These are phyloP conservation scores for Xylocampa areola DNA, from an alignment of 2,888 invertebrate genomes.

Conservation along the genomic window DNA sequence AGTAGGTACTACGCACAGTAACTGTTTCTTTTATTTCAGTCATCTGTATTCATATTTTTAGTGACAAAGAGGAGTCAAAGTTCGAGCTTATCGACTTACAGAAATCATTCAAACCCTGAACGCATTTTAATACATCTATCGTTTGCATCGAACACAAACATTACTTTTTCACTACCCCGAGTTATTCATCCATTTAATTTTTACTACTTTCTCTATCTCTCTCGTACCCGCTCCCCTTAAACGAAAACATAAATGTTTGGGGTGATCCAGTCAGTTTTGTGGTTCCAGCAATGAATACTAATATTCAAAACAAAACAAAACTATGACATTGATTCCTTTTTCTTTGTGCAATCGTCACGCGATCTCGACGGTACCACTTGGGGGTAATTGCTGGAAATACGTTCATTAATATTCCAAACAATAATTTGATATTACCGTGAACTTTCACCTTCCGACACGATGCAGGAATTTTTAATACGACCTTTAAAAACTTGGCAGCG, in stretches of 20 bases:
- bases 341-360: conserved; percentile 76
- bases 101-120: conserved; percentile 17
- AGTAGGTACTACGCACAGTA: too few species aligned
- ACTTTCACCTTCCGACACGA: conserved; percentile 76
- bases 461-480: conserved; percentile 72
- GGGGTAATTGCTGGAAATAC: conserved; percentile 78
- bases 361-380: conserved; percentile 80
- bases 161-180: conserved; percentile 51
- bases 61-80: too few species aligned
- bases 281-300: conserved; percentile 64
- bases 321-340: conserved; percentile 69
- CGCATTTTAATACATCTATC: conserved; percentile 28
- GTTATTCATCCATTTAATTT: conserved; percentile 48
- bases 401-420: conserved; percentile 80
- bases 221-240: conserved; percentile 37
- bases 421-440: conserved; percentile 82
- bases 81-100: too few species aligned
- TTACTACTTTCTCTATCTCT: conserved; percentile 41
- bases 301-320: conserved; percentile 68
- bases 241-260: conserved; percentile 54
- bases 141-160: conserved; percentile 39
- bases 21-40: too few species aligned
- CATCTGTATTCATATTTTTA: too few species aligned
- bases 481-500: conserved; percentile 69
- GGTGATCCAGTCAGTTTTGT: conserved; percentile 54